These are phyloP conservation scores for Strigamia crassipes DNA, from an alignment of 2,888 invertebrate species.

Conservation along the genomic window DNA sequence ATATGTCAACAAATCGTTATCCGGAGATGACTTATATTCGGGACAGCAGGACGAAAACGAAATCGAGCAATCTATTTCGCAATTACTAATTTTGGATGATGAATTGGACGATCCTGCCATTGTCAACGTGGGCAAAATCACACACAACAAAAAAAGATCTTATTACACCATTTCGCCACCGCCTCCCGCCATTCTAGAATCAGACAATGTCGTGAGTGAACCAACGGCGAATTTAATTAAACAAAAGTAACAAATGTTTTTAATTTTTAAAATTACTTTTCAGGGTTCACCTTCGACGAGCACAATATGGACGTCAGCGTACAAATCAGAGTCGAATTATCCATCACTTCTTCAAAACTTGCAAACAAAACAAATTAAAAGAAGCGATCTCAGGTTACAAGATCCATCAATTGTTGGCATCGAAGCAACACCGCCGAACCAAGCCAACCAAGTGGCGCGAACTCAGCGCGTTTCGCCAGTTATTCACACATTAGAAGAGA, in stretches of 20 bases:
- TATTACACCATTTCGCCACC: slow-evolving; percentile 52
- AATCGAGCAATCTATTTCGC: slow-evolving; percentile 56
- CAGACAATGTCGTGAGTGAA: slow-evolving; percentile 52
- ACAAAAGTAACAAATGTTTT: background rate
- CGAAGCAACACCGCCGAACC: background rate
- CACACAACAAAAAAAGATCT: background rate
- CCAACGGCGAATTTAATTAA: background rate
- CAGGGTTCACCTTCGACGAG: slow-evolving; percentile 53
- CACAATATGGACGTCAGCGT: slow-evolving; percentile 51
- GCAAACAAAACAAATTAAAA: background rate
- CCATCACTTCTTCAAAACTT: background rate
- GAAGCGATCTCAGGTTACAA: background rate
- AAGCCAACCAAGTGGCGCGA: background rate
- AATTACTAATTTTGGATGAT: slow-evolving; percentile 56
- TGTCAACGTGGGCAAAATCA: slow-evolving; percentile 48
- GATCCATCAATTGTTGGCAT: background rate
- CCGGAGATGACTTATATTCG: background rate
- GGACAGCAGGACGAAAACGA: slow-evolving; percentile 50
- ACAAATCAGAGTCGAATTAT: background rate
- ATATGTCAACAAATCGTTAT: background rate
- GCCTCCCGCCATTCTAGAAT: slow-evolving; percentile 53
- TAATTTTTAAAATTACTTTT: slow-evolving; percentile 7
- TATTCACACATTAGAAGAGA: slow-evolving; percentile 48
- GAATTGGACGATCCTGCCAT: slow-evolving; percentile 54
- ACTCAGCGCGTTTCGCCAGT: background rate